Conservation (phyloP, 2,797 vertebrate genomes). For the Mionectes olivaceus region DNA sequence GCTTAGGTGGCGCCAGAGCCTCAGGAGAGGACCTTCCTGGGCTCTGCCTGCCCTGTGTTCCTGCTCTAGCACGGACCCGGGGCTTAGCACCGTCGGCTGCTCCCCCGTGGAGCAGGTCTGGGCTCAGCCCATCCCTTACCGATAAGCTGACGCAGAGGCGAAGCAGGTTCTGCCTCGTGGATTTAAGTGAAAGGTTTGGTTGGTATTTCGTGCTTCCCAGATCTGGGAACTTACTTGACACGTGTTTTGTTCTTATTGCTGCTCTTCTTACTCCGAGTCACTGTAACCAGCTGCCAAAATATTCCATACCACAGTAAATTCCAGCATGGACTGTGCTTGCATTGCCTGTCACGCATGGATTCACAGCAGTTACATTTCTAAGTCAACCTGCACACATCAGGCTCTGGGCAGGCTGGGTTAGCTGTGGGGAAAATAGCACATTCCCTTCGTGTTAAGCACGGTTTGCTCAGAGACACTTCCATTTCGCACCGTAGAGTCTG, state of each 20-base stretch:
- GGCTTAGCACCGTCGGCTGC: fast-evolving
- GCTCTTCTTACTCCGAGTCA: not conserved
- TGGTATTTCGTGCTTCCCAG: not conserved
- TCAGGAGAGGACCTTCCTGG: not conserved
- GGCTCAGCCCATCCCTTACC: not conserved
- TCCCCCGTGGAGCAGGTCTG: not conserved
- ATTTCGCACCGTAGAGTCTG: fast-evolving
- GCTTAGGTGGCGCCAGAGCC: constrained; percentile 17
- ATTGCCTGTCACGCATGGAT: fast-evolving
- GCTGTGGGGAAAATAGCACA: not conserved
- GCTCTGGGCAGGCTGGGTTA: not conserved
- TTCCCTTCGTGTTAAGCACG: not conserved
- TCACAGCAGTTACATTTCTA: not conserved
- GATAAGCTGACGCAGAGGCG: fast-evolving
- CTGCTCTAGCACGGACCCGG: fast-evolving
- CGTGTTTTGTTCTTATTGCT: fast-evolving
- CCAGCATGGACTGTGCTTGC: fast-evolving
- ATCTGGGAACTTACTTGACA: not conserved
- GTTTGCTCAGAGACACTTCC: not conserved
- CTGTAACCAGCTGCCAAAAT: not conserved
- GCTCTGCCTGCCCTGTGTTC: not conserved
- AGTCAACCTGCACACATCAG: not conserved
- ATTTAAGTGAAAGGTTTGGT: fast-evolving
- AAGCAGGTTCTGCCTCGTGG: not conserved
- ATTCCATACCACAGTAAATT: not conserved